Evolutionary conservation across 2,797 vertebrate species (phyloP).

Genomic region (Cynopterus sphinx): DNA sequence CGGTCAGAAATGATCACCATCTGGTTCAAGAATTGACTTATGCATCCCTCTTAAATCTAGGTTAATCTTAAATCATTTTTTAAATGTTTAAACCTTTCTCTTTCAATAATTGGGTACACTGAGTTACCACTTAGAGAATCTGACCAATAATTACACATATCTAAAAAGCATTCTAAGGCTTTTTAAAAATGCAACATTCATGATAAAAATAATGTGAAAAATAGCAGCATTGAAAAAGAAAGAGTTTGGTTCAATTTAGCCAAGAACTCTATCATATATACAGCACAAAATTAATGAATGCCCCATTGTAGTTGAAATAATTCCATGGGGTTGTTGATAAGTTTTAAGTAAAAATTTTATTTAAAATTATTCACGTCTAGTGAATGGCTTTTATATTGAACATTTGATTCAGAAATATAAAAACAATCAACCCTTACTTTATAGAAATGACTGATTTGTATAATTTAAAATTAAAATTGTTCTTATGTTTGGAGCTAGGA

Average conservation of each 20-base stretch:
- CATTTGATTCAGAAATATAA: constrained; percentile 42
- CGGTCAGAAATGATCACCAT: neutral
- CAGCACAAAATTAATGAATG: neutral
- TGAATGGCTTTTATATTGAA: constrained; percentile 41
- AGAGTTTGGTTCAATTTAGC: constrained; percentile 17
- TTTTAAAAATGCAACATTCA: constrained; percentile 14
- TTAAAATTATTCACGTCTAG: constrained; percentile 40
- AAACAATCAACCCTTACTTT: constrained; percentile 15
- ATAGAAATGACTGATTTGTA: constrained; percentile 31
- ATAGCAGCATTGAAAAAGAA: neutral
- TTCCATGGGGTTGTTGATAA: neutral
- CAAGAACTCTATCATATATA: neutral
- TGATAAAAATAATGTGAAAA: constrained; percentile 30
- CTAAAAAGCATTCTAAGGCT: neutral
- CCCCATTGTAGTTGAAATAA: neutral
- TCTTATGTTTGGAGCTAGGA: neutral
- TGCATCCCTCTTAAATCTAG: neutral
- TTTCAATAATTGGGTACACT: constrained; percentile 8
- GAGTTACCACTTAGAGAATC: neutral
- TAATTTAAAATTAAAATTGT: constrained; percentile 56
- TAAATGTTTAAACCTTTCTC: neutral
- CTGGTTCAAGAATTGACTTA: neutral
- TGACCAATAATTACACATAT: constrained; percentile 19
- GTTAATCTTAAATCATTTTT: neutral
- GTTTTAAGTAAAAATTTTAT: constrained; percentile 43